Conservation (phyloP, 92 coral and sea anemone genomes). For the Paragorgia papillata region DNA sequence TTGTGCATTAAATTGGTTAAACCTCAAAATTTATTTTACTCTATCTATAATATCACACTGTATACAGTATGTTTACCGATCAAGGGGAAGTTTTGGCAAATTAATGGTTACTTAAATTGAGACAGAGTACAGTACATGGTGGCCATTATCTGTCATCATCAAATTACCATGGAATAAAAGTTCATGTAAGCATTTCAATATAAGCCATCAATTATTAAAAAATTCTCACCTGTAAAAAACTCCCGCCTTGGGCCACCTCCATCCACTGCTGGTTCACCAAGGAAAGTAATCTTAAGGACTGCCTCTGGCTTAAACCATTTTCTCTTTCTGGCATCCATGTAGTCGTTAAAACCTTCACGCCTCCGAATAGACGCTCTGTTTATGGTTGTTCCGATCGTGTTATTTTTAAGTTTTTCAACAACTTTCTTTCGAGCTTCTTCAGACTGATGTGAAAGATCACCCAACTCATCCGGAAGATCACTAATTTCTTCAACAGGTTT, state of each 20-base stretch:
- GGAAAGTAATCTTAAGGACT: slow-evolving; percentile 49
- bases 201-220: too few species aligned
- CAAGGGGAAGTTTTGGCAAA: too few species aligned
- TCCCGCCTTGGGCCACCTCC: slow-evolving; percentile 70
- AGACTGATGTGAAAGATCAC: not conserved
- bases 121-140: too few species aligned
- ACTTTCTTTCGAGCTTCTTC: slow-evolving; percentile 15
- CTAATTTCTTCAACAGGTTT: slow-evolving; percentile 25
- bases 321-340: slow-evolving; percentile 54
- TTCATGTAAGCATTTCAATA: not conserved
- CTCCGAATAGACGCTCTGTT: slow-evolving; percentile 56
- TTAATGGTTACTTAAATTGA: too few species aligned
- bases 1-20: too few species aligned
- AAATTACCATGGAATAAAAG: too few species aligned
- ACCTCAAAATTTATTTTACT: too few species aligned
- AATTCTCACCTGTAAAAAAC: slow-evolving; percentile 61
- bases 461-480: not conserved
- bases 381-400: not conserved
- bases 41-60: too few species aligned
- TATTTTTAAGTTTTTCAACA: not conserved
- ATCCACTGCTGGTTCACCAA: too few species aligned
- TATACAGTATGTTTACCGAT: too few species aligned
- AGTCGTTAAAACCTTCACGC: slow-evolving; percentile 49
- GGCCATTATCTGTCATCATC: too few species aligned
- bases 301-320: slow-evolving; percentile 57